phyloP scores from a whole-genome alignment of 2,888 invertebrate genomes.

The Allolobophora icterica region DNA sequence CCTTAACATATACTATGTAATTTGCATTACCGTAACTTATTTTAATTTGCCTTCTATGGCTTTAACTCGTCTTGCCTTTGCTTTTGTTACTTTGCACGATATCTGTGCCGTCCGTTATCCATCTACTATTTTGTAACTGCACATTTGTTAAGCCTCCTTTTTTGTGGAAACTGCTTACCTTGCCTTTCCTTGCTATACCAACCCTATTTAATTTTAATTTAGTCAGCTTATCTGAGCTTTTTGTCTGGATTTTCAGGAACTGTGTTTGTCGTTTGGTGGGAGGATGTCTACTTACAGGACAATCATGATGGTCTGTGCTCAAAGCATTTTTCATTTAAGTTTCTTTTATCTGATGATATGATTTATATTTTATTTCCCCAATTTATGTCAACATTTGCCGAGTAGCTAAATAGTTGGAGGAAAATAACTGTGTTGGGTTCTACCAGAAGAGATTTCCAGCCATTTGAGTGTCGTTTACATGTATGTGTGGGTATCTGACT shows the following conservation, averaged over 20 bases:
- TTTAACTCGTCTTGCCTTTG: too few relatives aligned
- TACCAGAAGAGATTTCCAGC: too few relatives aligned
- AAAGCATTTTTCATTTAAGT: background rate
- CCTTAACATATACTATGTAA: too few relatives aligned
- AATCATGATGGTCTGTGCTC: slow-evolving; percentile 55
- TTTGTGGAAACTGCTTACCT: background rate
- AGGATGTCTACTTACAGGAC: slow-evolving; percentile 85
- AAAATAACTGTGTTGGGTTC: background rate
- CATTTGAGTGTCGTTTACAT: too few relatives aligned
- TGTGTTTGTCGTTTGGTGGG: slow-evolving; percentile 92
- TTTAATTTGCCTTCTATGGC: too few relatives aligned
- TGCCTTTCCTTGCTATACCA: background rate
- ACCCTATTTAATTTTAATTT: background rate
- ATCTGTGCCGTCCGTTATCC: background rate
- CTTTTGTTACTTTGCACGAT: too few relatives aligned
- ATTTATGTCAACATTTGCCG: background rate
- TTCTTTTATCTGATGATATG: background rate
- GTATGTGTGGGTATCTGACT: too few relatives aligned
- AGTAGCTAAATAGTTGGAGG: background rate
- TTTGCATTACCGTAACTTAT: too few relatives aligned
- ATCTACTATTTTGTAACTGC: background rate
- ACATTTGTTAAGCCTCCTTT: background rate
- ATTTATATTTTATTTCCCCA: background rate
- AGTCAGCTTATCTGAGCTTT: background rate
- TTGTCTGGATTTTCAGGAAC: slow-evolving; percentile 72